Evolutionary conservation across 2,113 vertebrate genomes (phyloP).

Genomic region (Xyliphius kryptos): DNA sequence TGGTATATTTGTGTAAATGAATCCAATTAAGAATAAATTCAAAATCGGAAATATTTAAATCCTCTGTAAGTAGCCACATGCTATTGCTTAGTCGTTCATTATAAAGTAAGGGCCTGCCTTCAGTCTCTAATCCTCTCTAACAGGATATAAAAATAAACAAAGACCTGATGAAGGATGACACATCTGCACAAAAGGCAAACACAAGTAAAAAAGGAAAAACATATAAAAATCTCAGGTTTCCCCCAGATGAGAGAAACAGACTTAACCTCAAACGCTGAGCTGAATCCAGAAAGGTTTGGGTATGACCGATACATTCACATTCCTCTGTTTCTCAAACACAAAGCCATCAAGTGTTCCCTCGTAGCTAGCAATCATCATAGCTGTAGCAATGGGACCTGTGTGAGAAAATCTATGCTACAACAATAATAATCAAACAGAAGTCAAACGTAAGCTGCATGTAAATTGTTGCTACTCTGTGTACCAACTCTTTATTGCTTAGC

Average conservation of each 20-base stretch:
- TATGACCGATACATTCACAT: slow-evolving; percentile 54
- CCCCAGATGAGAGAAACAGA: slow-evolving; percentile 59
- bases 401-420: slow-evolving; percentile 29
- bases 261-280: slow-evolving; percentile 42
- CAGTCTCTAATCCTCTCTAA: slow-evolving; percentile 39
- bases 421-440: slow-evolving; percentile 19
- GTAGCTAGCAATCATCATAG: slow-evolving; percentile 9
- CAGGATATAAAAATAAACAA: slow-evolving; percentile 56
- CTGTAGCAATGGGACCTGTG: slow-evolving; percentile 22
- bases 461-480: slow-evolving; percentile 23
- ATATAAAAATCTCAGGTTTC: slow-evolving; percentile 55
- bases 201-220: slow-evolving; percentile 54
- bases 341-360: slow-evolving; percentile 25
- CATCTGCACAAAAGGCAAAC: slow-evolving; percentile 53
- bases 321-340: slow-evolving; percentile 50
- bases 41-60: slow-evolving; percentile 6
- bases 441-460: slow-evolving; percentile 16
- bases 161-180: slow-evolving; percentile 52
- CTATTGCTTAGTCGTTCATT: slow-evolving; percentile 29
- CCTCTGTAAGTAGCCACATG: slow-evolving; percentile 26
- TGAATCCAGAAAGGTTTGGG: slow-evolving; percentile 47
- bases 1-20: not conserved
- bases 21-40: not conserved
- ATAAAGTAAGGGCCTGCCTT: slow-evolving; percentile 28
- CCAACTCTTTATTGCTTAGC: slow-evolving; percentile 21